Base-by-base conservation (phyloP, 2,113 vertebrate genomes). In the Himantopus leucocephalus region DNA sequence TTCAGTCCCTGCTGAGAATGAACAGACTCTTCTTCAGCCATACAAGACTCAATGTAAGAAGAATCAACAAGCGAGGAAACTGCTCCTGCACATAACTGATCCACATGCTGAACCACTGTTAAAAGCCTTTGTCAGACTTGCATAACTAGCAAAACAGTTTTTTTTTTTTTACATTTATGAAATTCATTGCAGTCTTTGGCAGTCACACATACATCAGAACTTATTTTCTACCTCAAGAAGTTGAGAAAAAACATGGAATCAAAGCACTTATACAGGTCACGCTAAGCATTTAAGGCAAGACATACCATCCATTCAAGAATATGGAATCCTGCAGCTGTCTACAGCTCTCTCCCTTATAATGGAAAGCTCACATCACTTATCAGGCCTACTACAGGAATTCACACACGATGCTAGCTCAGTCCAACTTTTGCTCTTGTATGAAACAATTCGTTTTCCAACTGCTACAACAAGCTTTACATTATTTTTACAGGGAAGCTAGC, bases 231-330 rank as follows among this genome's bases (percentile, higher is more conserved):
- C 45, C 35, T 74, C 53, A 83, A 60, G 27, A 63, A 71, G 20
- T 5, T 66, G 35, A 27, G 19, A 30, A 62, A 75, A 48, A 94
- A 52, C 39, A 58, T 6, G 10, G 45, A 58, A 82, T 39, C 62
- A 32, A 20, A 32, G 14, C n/a, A 64, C 34, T 72, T 0, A 0
- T 26, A 67, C 35, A 82, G 32, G 37, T 37, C 56, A 90, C 0
- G 0, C 21, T 22, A 68, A 60, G 30, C 21, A 41, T 32, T 73
- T 34, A 67, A 45, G 35, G 53, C 24, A 88, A 90, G 35, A 58
- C 9, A 11, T 15, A 71, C 19, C 10, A 71, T 56, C 62, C 37
- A 71, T 23, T 52, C 56, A 88, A 30, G 68, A 83, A 34, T 3
- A 87, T 1, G 13, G 27, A 79, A 82, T 58, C 56, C n/a, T 70